Evolutionary conservation across 2,888 invertebrate genomes (phyloP).

Genomic region (Bruchidius siliquastri): DNA sequence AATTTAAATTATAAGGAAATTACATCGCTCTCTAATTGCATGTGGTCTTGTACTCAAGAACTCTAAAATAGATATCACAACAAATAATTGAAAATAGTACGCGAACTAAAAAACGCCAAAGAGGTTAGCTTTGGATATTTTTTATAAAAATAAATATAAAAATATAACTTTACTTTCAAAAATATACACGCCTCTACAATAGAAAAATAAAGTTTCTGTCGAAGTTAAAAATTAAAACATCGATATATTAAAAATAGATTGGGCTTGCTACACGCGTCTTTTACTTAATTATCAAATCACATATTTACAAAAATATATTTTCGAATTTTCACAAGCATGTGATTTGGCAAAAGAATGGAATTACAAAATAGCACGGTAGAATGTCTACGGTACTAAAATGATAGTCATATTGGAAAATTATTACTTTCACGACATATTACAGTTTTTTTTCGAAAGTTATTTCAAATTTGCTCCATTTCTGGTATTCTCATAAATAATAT

Average conservation of each 20-base stretch:
- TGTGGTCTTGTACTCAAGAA: not conserved
- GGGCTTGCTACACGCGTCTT: not conserved
- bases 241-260: not conserved
- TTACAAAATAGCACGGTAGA: not conserved
- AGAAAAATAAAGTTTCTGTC: not conserved
- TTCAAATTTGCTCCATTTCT: not conserved
- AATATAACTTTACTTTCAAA: not conserved
- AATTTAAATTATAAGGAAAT: no score
- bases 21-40: not conserved
- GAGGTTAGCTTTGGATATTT: not conserved
- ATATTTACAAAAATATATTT: not conserved
- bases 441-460: not conserved
- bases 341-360: not conserved
- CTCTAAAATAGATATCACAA: not conserved
- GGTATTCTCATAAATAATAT: not conserved
- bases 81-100: not conserved
- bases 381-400: not conserved
- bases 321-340: not conserved
- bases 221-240: not conserved
- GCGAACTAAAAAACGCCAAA: not conserved
- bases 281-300: not conserved
- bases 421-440: not conserved
- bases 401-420: not conserved
- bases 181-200: not conserved
- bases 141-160: not conserved